Base-by-base conservation (phyloP, 2,888 invertebrate genomes). In the Phaedon cochleariae region DNA sequence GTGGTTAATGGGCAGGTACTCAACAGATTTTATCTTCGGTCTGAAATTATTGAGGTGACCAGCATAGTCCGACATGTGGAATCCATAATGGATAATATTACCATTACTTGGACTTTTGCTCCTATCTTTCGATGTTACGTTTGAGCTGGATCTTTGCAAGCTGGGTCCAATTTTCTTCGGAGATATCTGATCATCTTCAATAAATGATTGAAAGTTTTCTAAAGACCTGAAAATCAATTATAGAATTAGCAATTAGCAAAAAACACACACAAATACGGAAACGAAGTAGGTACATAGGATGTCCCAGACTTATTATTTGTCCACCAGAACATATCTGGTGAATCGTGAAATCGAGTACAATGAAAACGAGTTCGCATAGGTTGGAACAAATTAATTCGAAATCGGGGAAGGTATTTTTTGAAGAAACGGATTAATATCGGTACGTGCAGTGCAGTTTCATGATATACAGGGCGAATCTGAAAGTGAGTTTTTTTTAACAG, bases 81-180 rank as follows among this genome's bases (percentile, higher is more conserved):
- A 74, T 57, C 73, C 68, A 2, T 74, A 71, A 18, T 72, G 69
- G 46, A 73, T 59, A 34, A 74, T 49, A 10, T 73, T 73, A 58
- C 71, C 71, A n/a, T 57, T 46, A 21, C 46, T 67, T 10, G 64
- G 65, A n/a, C 59, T 54, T 34, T 70, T 72, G n/a, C n/a, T n/a
- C n/a, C n/a, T n/a, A n/a, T n/a, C n/a, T 41, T 80, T 79, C 29
- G 79, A 69, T 1, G 79, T 79, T 66, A 79, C 73, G 65, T 79
- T 80, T 2, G 83, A 83, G 68, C 79, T 82, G 0, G 82, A 81
- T 60, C 83, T 69, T 62, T 81, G 80, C 21, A 82, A 67, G n/a
- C 67, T 65, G 17, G 62, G 53, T 54, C 29, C 68, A 61, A 54
- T 58, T 15, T 67, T 67, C 29, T 64, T 69, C 22, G 61, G 67